Evolutionary conservation across 64 coral and sea anemone species (phyloP), one percentile per base, ranked within the genome.

Genomic region (Montipora foliosa): DNA sequence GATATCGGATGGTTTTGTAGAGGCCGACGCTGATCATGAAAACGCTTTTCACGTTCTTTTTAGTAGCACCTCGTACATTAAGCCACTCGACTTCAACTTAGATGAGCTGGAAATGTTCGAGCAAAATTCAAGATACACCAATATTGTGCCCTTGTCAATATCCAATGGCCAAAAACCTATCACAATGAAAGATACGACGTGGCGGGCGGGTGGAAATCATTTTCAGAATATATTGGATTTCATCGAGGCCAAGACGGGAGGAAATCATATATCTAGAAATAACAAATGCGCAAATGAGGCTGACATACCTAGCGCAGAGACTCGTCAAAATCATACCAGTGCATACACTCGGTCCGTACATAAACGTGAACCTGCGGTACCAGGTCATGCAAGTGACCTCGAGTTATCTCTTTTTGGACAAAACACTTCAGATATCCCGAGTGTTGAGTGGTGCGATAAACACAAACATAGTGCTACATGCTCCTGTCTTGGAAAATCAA

Each of bases 401-500:
- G 87, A 22, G 22, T 22, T 22, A 22, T 22, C 22, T 22, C 22
- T 22, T 22, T 22, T 22, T 22, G 22, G 22, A 22, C 22, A 22
- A 22, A 22, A 22, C 22, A 22, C 22, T 22, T 22, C 22, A 22
- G 22, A 22, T 22, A 82, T 90, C 37, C 47, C 71, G 49, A 16
- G 45, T 2, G 52, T 53, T 29, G 1, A 68, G n/a, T n/a, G 60
- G 2, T 94, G 93, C 49, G 48, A 22, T 62, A 70, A 84, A 7
- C 79, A 83, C 19, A 74, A 20, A 25, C 66, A 66, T 49, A 87
- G 87, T 57, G 79, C 66, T 44, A 79, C 70, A 7, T 94, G 93
- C 16, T 89, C 67, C 44, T 94, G 93, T 49, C 59, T 90, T 21
- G 93, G 93, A 46, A 94, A 76, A n/a, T 77, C 87, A 0, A 94